Evolutionary conservation across 64 coral and sea anemone genomes (phyloP).

Genomic region (Montipora capricornis): DNA sequence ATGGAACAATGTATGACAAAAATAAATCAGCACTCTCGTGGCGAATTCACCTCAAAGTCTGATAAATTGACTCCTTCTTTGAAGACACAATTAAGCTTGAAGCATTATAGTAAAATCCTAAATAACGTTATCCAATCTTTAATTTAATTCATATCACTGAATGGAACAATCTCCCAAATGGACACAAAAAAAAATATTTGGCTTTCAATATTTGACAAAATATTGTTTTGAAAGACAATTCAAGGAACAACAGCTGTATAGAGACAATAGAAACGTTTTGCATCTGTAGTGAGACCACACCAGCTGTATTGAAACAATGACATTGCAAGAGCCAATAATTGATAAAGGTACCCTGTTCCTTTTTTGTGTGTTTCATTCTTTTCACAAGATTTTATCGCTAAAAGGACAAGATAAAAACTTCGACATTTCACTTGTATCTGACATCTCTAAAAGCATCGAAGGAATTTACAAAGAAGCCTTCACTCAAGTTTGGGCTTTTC

Average conservation of each 20-base stretch:
- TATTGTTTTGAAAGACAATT: not conserved
- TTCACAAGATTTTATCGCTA: not conserved
- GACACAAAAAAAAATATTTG: constrained; percentile 7
- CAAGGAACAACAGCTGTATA: constrained; percentile 2
- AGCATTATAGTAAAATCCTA: not conserved
- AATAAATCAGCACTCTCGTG: no score
- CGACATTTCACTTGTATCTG: no score
- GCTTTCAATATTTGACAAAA: constrained; percentile 3
- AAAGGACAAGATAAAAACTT: not conserved
- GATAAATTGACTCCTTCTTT: not conserved
- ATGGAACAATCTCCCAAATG: not conserved
- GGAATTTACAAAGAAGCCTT: no score
- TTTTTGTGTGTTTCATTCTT: constrained; percentile 3
- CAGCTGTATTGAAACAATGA: constrained; percentile 26
- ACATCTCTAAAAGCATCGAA: no score
- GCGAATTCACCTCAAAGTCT: no score
- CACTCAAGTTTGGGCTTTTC: no score
- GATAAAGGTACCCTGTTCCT: not conserved
- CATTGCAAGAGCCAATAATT: not conserved
- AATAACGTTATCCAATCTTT: not conserved
- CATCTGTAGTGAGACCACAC: constrained; percentile 5
- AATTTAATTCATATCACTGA: not conserved
- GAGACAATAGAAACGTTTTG: not conserved
- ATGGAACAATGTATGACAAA: no score
- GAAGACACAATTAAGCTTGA: not conserved